These are phyloP conservation scores for Galerucella calmariensis DNA, from an alignment of 2,888 invertebrate species.

Conservation along the genomic window DNA sequence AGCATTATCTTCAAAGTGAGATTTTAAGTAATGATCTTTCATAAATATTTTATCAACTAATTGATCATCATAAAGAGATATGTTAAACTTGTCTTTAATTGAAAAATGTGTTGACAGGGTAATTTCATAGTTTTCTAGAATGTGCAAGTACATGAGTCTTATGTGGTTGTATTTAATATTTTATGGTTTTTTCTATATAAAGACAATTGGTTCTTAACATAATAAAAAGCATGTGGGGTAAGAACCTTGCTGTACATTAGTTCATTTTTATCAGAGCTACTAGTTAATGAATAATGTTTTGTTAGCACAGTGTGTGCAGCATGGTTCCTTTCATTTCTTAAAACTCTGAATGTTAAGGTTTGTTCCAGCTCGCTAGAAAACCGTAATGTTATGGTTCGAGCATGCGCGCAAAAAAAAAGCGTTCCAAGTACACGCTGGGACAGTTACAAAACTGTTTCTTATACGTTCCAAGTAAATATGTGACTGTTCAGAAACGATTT, in stretches of 20 bases:
- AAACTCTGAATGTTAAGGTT: neutral
- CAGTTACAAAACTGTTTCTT: no score
- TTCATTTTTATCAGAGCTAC: neutral
- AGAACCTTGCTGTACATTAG: neutral
- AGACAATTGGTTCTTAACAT: conserved; percentile 4
- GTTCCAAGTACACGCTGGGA: no score
- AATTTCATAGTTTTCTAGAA: conserved; percentile 14
- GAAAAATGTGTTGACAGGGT: conserved; percentile 10
- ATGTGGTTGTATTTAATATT: conserved; percentile 5
- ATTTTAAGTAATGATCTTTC: no score
- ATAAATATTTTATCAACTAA: no score
- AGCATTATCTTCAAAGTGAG: no score
- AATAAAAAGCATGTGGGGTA: neutral
- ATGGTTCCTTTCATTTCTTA: conserved; percentile 2
- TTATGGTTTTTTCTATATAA: conserved; percentile 4
- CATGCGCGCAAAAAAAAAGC: no score
- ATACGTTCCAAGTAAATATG: no score
- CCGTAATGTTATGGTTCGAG: no score
- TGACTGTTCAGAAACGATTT: no score
- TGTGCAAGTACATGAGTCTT: neutral
- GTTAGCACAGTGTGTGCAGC: neutral
- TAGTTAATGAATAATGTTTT: conserved; percentile 4
- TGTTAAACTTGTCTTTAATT: no score
- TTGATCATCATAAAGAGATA: no score
- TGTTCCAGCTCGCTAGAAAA: no score